Evolutionary conservation across 2,888 invertebrate species (phyloP), one percentile per base, ranked within the genome.

Genomic region (Dendrolimus houi): DNA sequence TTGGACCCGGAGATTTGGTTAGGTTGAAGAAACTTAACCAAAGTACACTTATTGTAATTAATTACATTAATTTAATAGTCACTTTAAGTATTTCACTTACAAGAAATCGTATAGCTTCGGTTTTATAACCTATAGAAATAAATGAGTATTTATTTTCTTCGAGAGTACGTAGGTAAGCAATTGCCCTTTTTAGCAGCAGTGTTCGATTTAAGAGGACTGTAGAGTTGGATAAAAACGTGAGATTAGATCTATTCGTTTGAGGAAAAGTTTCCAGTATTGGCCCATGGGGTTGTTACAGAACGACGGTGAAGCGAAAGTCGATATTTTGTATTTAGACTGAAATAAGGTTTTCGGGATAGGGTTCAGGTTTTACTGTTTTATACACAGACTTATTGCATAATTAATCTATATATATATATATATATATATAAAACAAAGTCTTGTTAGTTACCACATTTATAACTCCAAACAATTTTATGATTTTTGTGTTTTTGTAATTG

Each of bases 161-260:
- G 41, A 29, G 56, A 68, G 57, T 59, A 69, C 64, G 61, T 59
- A 29, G 29, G 29, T 29, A 60, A 70, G 65, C 70, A 63, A 74
- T 71, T 72, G 74, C 68, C 69, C 69, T 72, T 74, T 75, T 70
- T 79, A 75, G 73, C 68, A 75, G 73, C 68, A 67, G 56, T 69
- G 67, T 65, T 66, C 76, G 74, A 78, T 79, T 70, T 68, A 63
- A 70, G 66, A 67, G 69, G 66, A 67, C 74, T 78, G 73, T 75
- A 77, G 77, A 78, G 77, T 79, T 64, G 78, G 71, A 78, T 77
- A 75, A 78, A 79, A 78, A 47, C 68, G 72, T 69, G 58, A 82
- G 83, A 83, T 83, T 77, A 79, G 77, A 83, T 83, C 83, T 83
- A 79, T 79, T 81, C 79, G 81, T 83, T 81, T 79, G 72, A 73